Evolutionary conservation across 1,140 invertebrate genomes (phyloP).

Genomic region (Ostrea denselamellosa): DNA sequence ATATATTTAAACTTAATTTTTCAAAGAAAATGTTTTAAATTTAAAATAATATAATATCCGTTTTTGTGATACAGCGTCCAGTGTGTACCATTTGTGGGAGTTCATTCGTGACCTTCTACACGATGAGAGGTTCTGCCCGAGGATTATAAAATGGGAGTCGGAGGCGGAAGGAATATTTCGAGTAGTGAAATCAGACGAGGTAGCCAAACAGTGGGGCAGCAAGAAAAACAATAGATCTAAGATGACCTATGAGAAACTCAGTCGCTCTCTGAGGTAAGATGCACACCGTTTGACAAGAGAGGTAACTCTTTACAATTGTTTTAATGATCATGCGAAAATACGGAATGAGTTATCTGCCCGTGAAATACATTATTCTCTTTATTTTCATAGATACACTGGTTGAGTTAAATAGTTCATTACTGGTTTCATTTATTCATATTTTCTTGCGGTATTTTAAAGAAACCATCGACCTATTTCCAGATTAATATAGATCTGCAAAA

Average conservation of each 20-base stretch:
- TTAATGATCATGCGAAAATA: not conserved
- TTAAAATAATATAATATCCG: too few species aligned
- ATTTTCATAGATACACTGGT: too few species aligned
- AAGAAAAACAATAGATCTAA: slow-evolving; percentile 89
- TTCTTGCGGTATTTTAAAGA: too few species aligned
- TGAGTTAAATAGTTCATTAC: too few species aligned
- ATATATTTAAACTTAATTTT: too few species aligned
- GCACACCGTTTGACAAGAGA: not conserved
- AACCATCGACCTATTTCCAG: too few species aligned
- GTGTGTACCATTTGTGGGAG: slow-evolving; percentile 76
- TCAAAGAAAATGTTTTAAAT: too few species aligned
- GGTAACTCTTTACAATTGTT: not conserved
- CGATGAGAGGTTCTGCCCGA: slow-evolving; percentile 60
- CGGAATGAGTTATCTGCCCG: too few species aligned
- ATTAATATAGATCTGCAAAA: too few species aligned
- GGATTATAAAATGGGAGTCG: slow-evolving; percentile 90
- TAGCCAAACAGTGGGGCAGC: slow-evolving; percentile 92
- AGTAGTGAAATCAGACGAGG: slow-evolving; percentile 91
- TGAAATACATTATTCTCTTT: too few species aligned
- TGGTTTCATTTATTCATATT: too few species aligned
- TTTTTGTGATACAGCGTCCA: slow-evolving; percentile 31
- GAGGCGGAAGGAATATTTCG: slow-evolving; percentile 91
- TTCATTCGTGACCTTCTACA: slow-evolving; percentile 75
- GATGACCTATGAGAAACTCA: slow-evolving; percentile 97
- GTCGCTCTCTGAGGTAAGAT: slow-evolving; percentile 90